Evolutionary conservation across 2,797 vertebrate genomes (phyloP).

Genomic region (Austrolebias charrua): DNA sequence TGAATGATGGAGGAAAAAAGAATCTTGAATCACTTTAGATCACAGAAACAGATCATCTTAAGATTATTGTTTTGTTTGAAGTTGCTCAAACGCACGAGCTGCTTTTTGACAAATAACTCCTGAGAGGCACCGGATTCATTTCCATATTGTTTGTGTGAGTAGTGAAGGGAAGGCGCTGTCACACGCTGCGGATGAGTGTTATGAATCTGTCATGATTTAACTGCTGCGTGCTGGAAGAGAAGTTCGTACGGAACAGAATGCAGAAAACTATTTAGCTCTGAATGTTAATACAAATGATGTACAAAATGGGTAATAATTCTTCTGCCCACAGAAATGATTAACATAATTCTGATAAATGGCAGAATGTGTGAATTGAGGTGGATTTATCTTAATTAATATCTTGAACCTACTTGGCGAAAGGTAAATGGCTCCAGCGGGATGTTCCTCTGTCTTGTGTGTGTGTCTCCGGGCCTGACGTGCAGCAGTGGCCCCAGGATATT

Average conservation of each 20-base stretch:
- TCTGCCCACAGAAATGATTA: conserved; percentile 99
- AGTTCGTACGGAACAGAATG: conserved; percentile 88
- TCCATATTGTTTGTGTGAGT: conserved; percentile 69
- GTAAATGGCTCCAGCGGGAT: conserved; percentile 90
- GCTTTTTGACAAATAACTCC: conserved; percentile 55
- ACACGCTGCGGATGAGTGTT: conserved; percentile 36
- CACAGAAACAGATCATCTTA: conserved; percentile 71
- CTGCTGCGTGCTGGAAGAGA: conserved; percentile 58
- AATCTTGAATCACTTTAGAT: conserved; percentile 92
- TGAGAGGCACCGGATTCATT: conserved; percentile 61
- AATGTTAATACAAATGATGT: conserved; percentile 99
- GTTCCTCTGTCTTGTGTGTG: conserved; percentile 73
- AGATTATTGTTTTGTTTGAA: conserved; percentile 67
- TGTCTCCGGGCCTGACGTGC: conserved; percentile 67
- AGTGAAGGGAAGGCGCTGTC: conserved; percentile 51
- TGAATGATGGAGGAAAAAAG: conserved; percentile 57
- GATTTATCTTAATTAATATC: conserved; percentile 99
- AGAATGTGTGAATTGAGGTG: conserved; percentile 98
- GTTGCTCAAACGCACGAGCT: conserved; percentile 52
- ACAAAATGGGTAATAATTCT: conserved; percentile 99
- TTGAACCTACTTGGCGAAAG: conserved; percentile 93
- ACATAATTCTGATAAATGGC: conserved; percentile 99
- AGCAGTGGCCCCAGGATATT: conserved; percentile 78
- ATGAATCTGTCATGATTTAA: conserved; percentile 59
- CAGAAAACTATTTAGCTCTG: conserved; percentile 96